Evolutionary conservation across 1,140 invertebrate genomes (phyloP).

Genomic region (Samia ricini): DNA sequence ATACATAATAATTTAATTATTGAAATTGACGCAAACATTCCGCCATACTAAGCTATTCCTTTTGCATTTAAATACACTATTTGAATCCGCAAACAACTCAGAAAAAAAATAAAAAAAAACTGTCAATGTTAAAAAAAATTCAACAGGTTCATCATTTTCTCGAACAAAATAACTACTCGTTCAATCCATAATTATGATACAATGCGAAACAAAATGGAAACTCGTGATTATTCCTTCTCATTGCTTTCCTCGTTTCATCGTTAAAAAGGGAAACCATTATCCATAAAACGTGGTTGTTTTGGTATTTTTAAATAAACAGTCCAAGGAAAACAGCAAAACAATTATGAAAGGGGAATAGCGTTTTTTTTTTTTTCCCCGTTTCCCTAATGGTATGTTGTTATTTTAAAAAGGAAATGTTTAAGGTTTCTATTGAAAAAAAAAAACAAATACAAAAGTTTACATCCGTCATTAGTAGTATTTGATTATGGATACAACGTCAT

Average conservation of each 20-base stretch:
- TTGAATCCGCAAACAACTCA: too few species aligned
- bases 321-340: constrained; percentile 1
- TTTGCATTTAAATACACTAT: too few species aligned
- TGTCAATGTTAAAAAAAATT: too few species aligned
- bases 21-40: too few species aligned
- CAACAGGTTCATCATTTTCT: too few species aligned
- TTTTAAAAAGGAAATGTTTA: neutral
- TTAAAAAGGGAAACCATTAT: neutral
- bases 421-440: neutral
- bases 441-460: neutral
- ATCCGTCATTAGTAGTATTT: too few species aligned
- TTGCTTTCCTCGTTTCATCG: constrained; percentile 20
- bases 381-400: neutral
- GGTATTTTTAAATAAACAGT: neutral
- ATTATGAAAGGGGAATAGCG: constrained; percentile 1
- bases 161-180: constrained; percentile 18
- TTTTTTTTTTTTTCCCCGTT: constrained; percentile 1
- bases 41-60: too few species aligned
- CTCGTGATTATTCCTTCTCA: constrained; percentile 16
- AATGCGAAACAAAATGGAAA: constrained; percentile 16
- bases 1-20: too few species aligned
- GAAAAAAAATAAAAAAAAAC: too few species aligned
- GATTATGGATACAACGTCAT: too few species aligned
- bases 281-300: constrained; percentile 3
- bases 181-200: constrained; percentile 22